Percentiles rank a stretch among this genome's conserved stretches.
These are phyloP conservation scores for Andricus quercusramuli DNA, from an alignment of 2,888 invertebrate genomes.

Conservation along the genomic window DNA sequence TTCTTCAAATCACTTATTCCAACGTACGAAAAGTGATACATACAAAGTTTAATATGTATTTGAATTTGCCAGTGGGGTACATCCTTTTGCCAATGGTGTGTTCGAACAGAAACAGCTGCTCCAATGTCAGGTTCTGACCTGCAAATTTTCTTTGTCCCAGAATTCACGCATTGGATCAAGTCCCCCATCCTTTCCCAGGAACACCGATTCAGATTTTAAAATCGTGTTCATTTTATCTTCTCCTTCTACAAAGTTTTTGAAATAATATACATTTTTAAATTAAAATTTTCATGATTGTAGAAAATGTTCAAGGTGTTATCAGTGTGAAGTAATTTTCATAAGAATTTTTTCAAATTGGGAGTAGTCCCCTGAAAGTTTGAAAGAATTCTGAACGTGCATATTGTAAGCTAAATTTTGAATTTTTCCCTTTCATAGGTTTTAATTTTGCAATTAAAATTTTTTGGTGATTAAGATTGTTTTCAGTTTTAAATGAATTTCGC, in stretches of 20 bases:
- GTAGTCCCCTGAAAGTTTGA: too few relatives aligned
- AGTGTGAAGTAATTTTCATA: too few relatives aligned
- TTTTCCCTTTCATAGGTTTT: too few relatives aligned
- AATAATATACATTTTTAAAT: not conserved
- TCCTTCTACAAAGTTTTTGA: not conserved
- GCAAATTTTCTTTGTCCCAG: slow-evolving; percentile 68
- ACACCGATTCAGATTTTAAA: slow-evolving; percentile 32
- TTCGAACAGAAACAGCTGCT: slow-evolving; percentile 65
- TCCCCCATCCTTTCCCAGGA: slow-evolving; percentile 43
- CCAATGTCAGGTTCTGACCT: slow-evolving; percentile 66
- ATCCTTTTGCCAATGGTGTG: slow-evolving; percentile 49
- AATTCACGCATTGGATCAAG: slow-evolving; percentile 46
- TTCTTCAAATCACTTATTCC: slow-evolving; percentile 21
- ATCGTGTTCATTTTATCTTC: slow-evolving; percentile 9
- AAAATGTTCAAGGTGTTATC: too few relatives aligned
- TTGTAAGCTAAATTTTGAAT: too few relatives aligned
- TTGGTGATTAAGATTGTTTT: too few relatives aligned
- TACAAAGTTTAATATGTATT: slow-evolving; percentile 1
- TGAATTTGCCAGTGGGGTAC: slow-evolving; percentile 7
- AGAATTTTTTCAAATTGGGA: too few relatives aligned
- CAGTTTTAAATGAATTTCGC: too few relatives aligned
- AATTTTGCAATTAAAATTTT: too few relatives aligned
- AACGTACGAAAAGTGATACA: not conserved
- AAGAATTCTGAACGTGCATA: too few relatives aligned
- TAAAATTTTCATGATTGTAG: too few relatives aligned